phyloP scores from a whole-genome alignment of 2,797 vertebrate species.

The Tokudaia muenninki region DNA sequence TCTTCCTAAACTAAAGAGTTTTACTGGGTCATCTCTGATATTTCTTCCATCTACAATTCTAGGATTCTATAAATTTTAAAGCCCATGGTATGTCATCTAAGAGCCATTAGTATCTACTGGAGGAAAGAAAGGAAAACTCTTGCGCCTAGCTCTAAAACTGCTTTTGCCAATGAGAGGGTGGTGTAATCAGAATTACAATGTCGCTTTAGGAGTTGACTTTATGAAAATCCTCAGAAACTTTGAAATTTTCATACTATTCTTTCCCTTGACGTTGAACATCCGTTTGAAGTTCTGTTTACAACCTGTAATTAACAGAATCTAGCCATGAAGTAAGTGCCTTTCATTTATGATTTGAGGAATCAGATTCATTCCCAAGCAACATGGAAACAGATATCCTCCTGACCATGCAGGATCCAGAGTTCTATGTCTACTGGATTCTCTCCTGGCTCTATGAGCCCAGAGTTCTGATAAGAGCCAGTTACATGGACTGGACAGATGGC shows the following conservation, averaged over 20 bases:
- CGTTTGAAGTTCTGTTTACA: neutral
- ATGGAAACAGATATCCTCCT: neutral
- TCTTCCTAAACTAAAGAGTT: neutral
- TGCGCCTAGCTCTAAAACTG: neutral
- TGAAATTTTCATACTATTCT: neutral
- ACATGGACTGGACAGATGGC: too few relatives aligned
- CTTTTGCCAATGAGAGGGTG: neutral
- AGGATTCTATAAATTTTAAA: neutral
- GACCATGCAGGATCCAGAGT: neutral
- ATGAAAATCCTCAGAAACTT: neutral
- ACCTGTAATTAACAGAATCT: constrained; percentile 8
- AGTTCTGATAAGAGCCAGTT: neutral
- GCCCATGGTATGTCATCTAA: neutral
- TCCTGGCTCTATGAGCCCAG: neutral
- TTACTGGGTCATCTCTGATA: neutral
- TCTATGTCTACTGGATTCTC: neutral
- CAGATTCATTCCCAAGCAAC: neutral
- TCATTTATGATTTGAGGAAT: neutral
- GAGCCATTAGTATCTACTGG: neutral
- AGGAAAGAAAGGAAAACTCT: neutral
- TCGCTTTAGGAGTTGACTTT: neutral
- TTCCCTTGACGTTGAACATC: neutral
- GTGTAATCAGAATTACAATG: neutral
- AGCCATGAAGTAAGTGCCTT: neutral
- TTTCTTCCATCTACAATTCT: neutral